Base-by-base conservation (phyloP, 92 coral and sea anemone genomes). In the Porites divaricata region DNA sequence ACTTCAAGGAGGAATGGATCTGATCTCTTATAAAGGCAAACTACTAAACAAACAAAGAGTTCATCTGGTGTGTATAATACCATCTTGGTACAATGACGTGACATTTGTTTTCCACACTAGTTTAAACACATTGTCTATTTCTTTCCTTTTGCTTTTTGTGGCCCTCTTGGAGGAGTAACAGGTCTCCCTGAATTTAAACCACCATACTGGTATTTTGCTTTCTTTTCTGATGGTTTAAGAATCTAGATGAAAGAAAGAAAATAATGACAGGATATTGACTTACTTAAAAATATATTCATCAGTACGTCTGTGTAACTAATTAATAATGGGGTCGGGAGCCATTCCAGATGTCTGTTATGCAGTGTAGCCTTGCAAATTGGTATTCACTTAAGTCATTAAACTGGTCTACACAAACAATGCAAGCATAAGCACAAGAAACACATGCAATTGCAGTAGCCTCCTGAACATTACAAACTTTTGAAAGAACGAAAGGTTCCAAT, bases 201-300 rank as follows among this genome's bases (percentile, higher is more conserved):
- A 65, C 98, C 98, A 90, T 96, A 96, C 67, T 94, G 99, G 85
- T 96, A 96, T 75, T 96, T 96, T 45, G 99, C 99, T 93, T 96
- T 96, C 93, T 96, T 96, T 86, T 96, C 99, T 63, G 99, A 96
- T 25, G 99, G 99, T 79, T 96, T 96, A 52, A 96, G 72, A 65
- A 96, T 96, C 99, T 96, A 80, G 16, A 23, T 16, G 57, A 57
- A 20, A 62, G 62, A 26, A 81, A 20, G 12, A 66, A 5, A 0
- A 24, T 75, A 25, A 13, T 35, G 76, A 25, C 28, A 68, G 4
- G 65, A 16, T 2, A 61, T 0, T 19, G 17, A 54, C 17, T 54
- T 16, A 57, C 65, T 61, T 61, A 20, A 4, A 61, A 11, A 54
- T 11, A 53, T 11, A 54, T 54, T 9, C 2, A 54, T 1, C 14